Evolutionary conservation across 1,140 invertebrate species (phyloP).

Genomic region (Trichoplusia ni): DNA sequence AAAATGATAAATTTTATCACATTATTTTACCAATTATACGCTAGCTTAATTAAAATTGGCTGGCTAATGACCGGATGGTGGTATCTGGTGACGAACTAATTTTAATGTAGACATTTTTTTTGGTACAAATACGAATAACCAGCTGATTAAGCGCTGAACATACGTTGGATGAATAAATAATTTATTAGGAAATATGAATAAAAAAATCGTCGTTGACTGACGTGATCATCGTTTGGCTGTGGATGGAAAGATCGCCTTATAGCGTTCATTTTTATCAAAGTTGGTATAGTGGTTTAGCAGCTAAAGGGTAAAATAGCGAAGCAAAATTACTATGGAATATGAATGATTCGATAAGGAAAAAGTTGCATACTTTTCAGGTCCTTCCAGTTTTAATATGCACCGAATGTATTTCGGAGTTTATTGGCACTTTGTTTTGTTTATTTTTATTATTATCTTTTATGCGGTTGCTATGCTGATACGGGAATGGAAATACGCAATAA

Average conservation of each 20-base stretch:
- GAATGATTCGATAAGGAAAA: not conserved
- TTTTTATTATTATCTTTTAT: constrained; percentile 25
- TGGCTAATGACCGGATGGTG: not conserved
- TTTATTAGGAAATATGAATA: too few species aligned
- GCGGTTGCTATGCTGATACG: constrained; percentile 4
- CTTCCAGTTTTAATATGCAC: constrained; percentile 21
- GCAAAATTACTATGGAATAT: too few species aligned
- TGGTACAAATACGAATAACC: too few species aligned
- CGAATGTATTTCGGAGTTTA: constrained; percentile 26
- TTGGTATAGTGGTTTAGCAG: too few species aligned
- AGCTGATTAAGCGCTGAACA: too few species aligned
- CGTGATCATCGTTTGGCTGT: too few species aligned
- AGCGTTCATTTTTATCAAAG: too few species aligned
- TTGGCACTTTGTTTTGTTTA: constrained; percentile 21
- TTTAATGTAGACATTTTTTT: too few species aligned
- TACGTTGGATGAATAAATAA: too few species aligned
- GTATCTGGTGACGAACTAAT: constrained; percentile 1
- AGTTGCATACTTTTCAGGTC: not conserved
- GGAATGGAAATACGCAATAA: constrained; percentile 1
- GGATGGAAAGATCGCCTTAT: too few species aligned
- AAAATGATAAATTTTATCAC: constrained; percentile 4
- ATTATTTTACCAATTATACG: constrained; percentile 9
- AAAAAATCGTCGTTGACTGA: too few species aligned
- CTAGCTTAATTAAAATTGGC: constrained; percentile 17
- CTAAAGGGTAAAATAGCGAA: too few species aligned